Base-by-base conservation (phyloP, 2,113 vertebrate species). In the Pyxicephalus adspersus region DNA sequence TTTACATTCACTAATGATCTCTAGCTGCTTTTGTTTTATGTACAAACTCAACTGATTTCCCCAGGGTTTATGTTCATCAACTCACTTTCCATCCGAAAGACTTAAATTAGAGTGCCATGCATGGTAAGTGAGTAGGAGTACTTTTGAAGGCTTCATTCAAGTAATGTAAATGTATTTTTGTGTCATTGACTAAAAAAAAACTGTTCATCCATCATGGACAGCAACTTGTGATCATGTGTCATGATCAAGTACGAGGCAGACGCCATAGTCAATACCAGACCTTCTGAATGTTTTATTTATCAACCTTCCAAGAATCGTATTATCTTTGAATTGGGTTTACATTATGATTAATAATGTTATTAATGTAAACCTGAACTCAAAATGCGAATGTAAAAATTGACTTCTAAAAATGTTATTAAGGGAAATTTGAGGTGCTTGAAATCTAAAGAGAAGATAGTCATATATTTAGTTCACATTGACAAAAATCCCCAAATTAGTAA, bases 31-130 rank as follows among this genome's bases (percentile, higher is more conserved):
- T 74, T 74, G 71, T 74, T 74, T 74, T 74, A 74, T 34, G 28
- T 58, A 34, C n/a, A 74, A 60, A 66, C 63, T 66, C 63, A 34
- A 22, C 28, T 77, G 64, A 77, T 77, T 77, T 77, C 76, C 76
- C 76, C 7, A 9, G 60, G 63, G 76, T 15, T 28, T 57, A 16
- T 16, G 20, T 77, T 77, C 50, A 64, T 77, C 61, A 65, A 29
- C 63, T 77, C 22, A 77, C 51, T 13, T 20, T 52, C 25, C 45
- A 20, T 28, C 67, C 17, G n/a, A 2, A 51, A 68, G 22, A 23
- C 50, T 57, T 0, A 28, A 74, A 17, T 57, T 23, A 22, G 29
- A 23, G 71, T 73, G 26, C 58, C 17, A 26, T 20, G 15, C 38
- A 28, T 58, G 23, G 15, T 58, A 60, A 58, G 20, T 38, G 28